These are phyloP conservation scores for Nephotettix cincticeps DNA, from an alignment of 1,140 invertebrate species.

Conservation along the genomic window DNA sequence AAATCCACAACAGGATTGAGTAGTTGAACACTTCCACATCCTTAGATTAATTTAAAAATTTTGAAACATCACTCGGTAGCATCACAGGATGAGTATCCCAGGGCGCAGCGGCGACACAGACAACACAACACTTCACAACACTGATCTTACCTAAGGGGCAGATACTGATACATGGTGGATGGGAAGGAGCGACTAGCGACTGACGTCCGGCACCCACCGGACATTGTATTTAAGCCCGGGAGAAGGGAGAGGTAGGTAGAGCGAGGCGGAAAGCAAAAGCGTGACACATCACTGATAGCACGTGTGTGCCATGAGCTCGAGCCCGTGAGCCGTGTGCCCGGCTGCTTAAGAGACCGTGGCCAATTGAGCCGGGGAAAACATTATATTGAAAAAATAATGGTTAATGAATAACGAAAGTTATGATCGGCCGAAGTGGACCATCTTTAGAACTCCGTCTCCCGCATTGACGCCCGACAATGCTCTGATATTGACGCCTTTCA, in stretches of 20 bases:
- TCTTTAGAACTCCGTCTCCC: neutral
- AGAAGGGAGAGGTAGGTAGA: neutral
- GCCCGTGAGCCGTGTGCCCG: too few relatives aligned
- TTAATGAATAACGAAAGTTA: slow-evolving; percentile 19
- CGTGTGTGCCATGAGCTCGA: slow-evolving; percentile 18
- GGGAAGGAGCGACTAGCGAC: neutral
- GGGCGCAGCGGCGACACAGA: too few relatives aligned
- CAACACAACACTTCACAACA: too few relatives aligned
- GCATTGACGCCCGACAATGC: too few relatives aligned
- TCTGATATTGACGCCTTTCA: neutral
- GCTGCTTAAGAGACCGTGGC: slow-evolving; percentile 20
- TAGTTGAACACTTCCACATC: too few relatives aligned
- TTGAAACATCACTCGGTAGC: too few relatives aligned
- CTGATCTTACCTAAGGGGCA: too few relatives aligned
- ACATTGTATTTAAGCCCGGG: slow-evolving; percentile 12
- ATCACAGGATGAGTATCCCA: too few relatives aligned
- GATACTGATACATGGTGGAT: neutral
- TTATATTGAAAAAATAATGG: slow-evolving; percentile 19
- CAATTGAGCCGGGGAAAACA: slow-evolving; percentile 4
- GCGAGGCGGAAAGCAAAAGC: slow-evolving; percentile 12
- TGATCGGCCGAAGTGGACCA: neutral
- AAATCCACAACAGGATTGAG: too few relatives aligned
- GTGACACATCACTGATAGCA: neutral
- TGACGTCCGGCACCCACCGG: neutral
- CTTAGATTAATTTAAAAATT: too few relatives aligned